Base-by-base conservation (phyloP, 2,888 invertebrate species). In the Alentia gelatinosa region DNA sequence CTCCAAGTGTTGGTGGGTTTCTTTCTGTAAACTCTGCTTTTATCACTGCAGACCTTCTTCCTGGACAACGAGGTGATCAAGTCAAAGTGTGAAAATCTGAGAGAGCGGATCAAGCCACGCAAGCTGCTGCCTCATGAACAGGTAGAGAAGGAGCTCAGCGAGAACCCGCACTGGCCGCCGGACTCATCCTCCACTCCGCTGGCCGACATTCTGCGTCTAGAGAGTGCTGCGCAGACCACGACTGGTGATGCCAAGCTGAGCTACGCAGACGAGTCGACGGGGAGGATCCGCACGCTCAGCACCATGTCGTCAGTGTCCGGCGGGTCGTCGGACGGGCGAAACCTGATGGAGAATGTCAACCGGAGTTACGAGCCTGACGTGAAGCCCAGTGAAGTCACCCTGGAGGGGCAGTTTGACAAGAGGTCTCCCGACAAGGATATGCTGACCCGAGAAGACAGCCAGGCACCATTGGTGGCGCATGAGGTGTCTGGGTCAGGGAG, bases 51-150 rank as follows among this genome's bases (percentile, higher is more conserved):
- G 92, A 79, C 89, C 0, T 68, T 92, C 68, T 47, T 91, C 50
- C 74, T 90, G 26, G 91, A 86, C 33, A 92, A 75, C 40, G 86
- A 86, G 86, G 7, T 37, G n/a, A 26, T 63, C 37, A 90, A 40
- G 93, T 97, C 26, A 96, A 97, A 19, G 50, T 91, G 75, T 42
- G 47, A 56, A 12, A 88, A 47, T 23, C 92, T 91, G 86, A 92
- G 94, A 5, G 92, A 93, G 47, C 93, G 94, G 42, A 95, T 95
- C 91, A 94, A 93, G 56, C 90, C 92, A 92, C 97, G 97, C 0
- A 97, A 97, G 91, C 97, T 97, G 79, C 97, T 97, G 94, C 47
- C 47, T 0, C 98, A 97, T 94, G 96, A 96, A 92, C 91, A 93
- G 47, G 94, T 96, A n/a, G 93, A 95, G 89, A 96, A 97, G 92